Conservation (phyloP, 2,888 invertebrate species). For the Clanis bilineata region DNA sequence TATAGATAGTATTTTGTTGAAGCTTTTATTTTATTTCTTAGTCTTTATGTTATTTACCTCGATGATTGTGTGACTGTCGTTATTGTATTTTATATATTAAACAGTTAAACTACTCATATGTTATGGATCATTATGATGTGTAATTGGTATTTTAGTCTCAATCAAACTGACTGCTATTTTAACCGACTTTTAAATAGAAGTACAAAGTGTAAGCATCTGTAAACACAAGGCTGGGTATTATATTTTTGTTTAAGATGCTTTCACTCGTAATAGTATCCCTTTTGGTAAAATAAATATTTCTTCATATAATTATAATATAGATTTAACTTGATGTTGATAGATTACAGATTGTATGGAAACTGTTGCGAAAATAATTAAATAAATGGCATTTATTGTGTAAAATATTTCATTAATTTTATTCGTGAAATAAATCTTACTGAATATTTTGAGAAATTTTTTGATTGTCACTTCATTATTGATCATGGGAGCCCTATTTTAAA, state of each 20-base stretch:
- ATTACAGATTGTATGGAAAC: constrained; percentile 23
- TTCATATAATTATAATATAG: background rate
- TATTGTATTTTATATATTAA: background rate
- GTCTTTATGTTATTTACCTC: background rate
- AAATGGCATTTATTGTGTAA: constrained; percentile 37
- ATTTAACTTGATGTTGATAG: constrained; percentile 16
- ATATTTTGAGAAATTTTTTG: background rate
- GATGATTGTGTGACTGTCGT: background rate
- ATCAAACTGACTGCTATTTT: constrained; percentile 7
- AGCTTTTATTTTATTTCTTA: background rate
- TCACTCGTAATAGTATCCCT: constrained; percentile 26
- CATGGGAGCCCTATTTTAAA: background rate
- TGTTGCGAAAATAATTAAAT: constrained; percentile 21
- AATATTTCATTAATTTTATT: constrained; percentile 8
- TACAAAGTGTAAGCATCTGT: constrained; percentile 36
- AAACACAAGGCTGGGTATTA: constrained; percentile 44
- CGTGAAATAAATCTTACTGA: constrained; percentile 4
- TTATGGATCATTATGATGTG: too few relatives aligned
- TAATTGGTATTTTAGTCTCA: too few relatives aligned
- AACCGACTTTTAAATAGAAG: constrained; percentile 4
- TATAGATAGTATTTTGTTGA: background rate
- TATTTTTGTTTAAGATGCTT: constrained; percentile 36
- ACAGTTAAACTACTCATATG: background rate
- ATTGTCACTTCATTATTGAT: background rate
- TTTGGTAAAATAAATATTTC: background rate